phyloP scores from a whole-genome alignment of 2,888 invertebrate species.

The Phengaris alcon region DNA sequence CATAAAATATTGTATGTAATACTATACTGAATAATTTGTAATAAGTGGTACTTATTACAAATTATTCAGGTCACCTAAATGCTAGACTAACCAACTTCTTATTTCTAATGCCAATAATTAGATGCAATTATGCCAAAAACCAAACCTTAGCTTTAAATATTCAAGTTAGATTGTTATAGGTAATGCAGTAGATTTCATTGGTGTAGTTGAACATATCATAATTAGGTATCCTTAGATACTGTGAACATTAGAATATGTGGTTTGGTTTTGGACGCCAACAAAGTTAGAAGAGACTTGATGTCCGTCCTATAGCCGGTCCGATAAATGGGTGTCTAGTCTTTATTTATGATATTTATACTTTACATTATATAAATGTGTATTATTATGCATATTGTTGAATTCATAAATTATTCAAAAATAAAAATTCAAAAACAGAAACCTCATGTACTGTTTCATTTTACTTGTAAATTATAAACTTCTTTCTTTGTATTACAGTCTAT shows the following conservation, averaged over 20 bases:
- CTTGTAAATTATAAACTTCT: neutral
- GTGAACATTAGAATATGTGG: neutral
- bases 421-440: neutral
- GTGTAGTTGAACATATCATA: slow-evolving; percentile 15
- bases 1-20: too few relatives aligned
- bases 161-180: neutral
- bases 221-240: neutral
- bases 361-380: neutral
- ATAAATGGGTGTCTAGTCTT: neutral
- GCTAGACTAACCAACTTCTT: too few relatives aligned
- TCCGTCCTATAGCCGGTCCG: neutral
- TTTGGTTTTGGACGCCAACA: neutral
- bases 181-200: neutral
- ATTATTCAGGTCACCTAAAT: too few relatives aligned
- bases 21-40: too few relatives aligned
- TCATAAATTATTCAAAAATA: neutral
- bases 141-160: neutral
- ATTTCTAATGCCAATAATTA: too few relatives aligned
- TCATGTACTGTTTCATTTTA: neutral
- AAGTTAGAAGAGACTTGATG: neutral
- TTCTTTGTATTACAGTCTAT: too few relatives aligned
- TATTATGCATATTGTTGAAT: neutral
- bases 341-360: neutral
- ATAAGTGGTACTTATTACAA: too few relatives aligned
- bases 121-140: neutral